Evolutionary conservation across 1,140 invertebrate species (phyloP).

Genomic region (Heliconius nattereri): DNA sequence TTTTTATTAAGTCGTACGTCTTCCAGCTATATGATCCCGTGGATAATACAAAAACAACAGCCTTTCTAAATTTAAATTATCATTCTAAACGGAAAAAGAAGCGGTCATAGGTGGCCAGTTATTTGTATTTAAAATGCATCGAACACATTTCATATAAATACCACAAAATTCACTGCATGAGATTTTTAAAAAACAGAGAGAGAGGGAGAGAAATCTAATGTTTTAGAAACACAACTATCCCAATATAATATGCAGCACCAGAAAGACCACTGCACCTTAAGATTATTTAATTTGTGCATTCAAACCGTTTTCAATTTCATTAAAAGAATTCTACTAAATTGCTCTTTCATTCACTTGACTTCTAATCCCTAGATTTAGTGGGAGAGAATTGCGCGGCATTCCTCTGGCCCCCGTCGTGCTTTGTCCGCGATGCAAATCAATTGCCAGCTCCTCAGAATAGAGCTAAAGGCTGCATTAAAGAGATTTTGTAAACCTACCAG

Average conservation of each 20-base stretch:
- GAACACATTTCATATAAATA: no score
- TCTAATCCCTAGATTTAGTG: conserved; percentile 29
- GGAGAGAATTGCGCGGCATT: conserved; percentile 26
- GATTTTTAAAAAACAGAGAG: no score
- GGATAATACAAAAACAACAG: no score
- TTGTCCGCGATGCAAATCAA: conserved; percentile 29
- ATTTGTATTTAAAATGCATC: no score
- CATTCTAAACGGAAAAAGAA: no score
- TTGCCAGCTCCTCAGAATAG: conserved; percentile 12
- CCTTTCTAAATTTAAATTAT: no score
- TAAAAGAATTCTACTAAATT: conserved; percentile 26
- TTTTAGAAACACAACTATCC: background rate
- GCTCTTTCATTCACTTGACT: conserved; percentile 28
- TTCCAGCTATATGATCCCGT: no score
- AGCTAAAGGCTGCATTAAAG: conserved; percentile 2
- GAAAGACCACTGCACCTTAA: background rate
- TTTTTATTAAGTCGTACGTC: no score
- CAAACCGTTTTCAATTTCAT: conserved; percentile 20
- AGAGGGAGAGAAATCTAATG: no score
- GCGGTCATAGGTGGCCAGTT: no score
- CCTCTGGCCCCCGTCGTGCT: conserved; percentile 24
- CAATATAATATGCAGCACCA: background rate
- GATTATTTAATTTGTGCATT: conserved; percentile 2
- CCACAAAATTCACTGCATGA: no score
- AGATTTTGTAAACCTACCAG: background rate